Evolutionary conservation across 30 jellyfish, hydroid and myxozoan genomes (phyloP).

Genomic region (Aurelia sp.): DNA sequence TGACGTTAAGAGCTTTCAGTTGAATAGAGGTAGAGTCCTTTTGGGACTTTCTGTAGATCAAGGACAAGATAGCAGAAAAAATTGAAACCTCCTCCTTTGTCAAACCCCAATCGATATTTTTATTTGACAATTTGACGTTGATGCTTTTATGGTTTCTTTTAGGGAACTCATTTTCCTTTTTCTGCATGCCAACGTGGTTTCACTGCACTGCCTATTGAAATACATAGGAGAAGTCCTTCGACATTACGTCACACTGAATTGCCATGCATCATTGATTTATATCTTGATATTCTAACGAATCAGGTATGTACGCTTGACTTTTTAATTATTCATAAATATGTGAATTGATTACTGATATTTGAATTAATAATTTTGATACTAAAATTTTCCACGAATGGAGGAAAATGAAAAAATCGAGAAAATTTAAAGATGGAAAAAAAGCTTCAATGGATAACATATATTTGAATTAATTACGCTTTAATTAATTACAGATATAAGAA

Average conservation of each 20-base stretch:
- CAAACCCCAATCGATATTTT: background rate
- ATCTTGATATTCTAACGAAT: constrained; percentile 53
- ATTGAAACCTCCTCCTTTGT: background rate
- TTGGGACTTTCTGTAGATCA: too few species aligned
- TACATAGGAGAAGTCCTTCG: constrained; percentile 31
- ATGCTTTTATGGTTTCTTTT: background rate
- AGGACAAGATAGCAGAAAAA: too few species aligned
- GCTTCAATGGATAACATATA: too few species aligned
- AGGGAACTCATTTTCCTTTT: constrained; percentile 92
- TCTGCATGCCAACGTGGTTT: constrained; percentile 95
- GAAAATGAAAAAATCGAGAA: too few species aligned
- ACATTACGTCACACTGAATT: constrained; percentile 43
- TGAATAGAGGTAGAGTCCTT: too few species aligned
- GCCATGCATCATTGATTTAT: constrained; percentile 75
- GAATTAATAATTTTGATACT: background rate
- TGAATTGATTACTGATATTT: background rate
- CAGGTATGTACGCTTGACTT: constrained; percentile 23
- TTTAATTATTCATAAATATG: background rate
- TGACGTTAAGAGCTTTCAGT: too few species aligned
- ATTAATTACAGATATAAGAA: too few species aligned
- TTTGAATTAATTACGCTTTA: too few species aligned
- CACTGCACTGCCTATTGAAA: constrained; percentile 83
- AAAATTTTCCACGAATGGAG: too few species aligned
- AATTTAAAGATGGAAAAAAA: too few species aligned
- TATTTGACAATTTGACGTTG: background rate